A percentile compares a stretch with the other conserved stretches of the same genome.
These are phyloP conservation scores for Clunio marinus DNA, from an alignment of 2,888 invertebrate species.

Conservation along the genomic window DNA sequence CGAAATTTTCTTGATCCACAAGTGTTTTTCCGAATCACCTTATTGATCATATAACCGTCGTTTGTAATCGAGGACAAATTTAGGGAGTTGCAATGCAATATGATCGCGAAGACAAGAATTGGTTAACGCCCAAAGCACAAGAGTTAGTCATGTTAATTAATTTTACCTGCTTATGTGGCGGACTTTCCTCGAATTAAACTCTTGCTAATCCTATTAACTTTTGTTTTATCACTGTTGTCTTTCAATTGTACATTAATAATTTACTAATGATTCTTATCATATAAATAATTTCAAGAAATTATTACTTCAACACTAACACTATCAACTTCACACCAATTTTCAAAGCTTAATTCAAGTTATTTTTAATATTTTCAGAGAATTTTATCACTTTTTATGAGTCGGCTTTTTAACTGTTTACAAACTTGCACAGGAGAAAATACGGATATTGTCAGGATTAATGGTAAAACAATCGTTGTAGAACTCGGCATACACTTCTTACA, in stretches of 20 bases:
- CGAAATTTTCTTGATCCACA: neutral
- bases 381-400: neutral
- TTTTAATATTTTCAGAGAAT: neutral
- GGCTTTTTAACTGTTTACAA: neutral
- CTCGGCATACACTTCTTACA: constrained; percentile 23
- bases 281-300: constrained; percentile 27
- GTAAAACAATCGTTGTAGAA: constrained; percentile 11
- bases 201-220: neutral
- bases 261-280: constrained; percentile 19
- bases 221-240: neutral
- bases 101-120: neutral
- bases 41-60: constrained; percentile 10
- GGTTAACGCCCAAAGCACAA: constrained; percentile 35
- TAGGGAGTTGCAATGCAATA: neutral
- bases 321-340: constrained; percentile 15
- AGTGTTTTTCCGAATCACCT: neutral
- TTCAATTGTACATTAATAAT: neutral
- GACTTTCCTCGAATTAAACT: neutral
- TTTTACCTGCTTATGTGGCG: constrained; percentile 24
- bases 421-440: neutral
- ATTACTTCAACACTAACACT: constrained; percentile 37
- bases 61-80: neutral
- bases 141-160: constrained; percentile 28
- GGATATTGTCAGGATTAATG: constrained; percentile 24
- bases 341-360: constrained; percentile 8